Evolutionary conservation across 1,140 invertebrate species (phyloP).

Genomic region (Apis laboriosa): DNA sequence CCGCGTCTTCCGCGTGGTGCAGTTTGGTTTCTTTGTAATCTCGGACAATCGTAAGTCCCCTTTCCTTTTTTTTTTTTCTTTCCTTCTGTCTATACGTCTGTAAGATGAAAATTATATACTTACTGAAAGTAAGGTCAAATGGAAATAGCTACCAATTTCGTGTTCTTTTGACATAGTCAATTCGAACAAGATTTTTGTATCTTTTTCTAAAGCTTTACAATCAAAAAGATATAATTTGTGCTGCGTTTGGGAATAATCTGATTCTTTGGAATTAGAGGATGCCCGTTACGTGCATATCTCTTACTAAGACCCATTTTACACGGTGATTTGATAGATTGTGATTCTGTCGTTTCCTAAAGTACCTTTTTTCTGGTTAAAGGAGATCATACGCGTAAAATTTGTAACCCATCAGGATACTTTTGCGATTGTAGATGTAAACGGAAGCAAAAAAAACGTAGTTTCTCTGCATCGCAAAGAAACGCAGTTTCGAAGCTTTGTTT

Average conservation of each 20-base stretch:
- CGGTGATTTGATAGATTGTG: background rate
- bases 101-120: conserved; percentile 23
- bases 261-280: background rate
- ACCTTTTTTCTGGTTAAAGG: background rate
- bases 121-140: background rate
- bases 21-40: background rate
- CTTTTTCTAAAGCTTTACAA: background rate
- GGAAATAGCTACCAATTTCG: background rate
- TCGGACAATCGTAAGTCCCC: conserved; percentile 29
- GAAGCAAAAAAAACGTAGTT: conserved; percentile 1
- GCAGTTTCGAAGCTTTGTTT: conserved; percentile 6
- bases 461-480: background rate
- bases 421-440: background rate
- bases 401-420: conserved; percentile 27
- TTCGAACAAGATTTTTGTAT: background rate
- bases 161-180: background rate
- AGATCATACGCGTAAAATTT: conserved; percentile 20
- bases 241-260: background rate
- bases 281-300: background rate
- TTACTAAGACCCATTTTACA: conserved; percentile 20
- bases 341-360: background rate
- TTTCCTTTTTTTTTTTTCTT: background rate
- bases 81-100: background rate
- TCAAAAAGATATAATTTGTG: background rate
- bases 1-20: background rate